phyloP scores from a whole-genome alignment of 2,888 invertebrate genomes.

The Eueremaeus valkanovi region DNA sequence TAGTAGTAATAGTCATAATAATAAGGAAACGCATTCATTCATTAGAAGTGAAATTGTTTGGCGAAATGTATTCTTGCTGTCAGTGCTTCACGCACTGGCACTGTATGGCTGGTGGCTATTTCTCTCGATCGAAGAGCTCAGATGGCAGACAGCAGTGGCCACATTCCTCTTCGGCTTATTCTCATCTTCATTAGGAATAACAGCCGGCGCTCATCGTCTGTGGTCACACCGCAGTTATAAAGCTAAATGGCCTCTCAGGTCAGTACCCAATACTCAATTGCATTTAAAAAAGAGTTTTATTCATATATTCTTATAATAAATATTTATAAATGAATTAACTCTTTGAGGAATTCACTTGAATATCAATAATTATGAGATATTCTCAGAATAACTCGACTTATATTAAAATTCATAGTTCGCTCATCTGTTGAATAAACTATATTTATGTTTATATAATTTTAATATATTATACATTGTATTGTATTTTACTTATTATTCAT shows the following conservation, averaged over 20 bases:
- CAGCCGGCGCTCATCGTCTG: constrained; percentile 88
- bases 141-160: constrained; percentile 52
- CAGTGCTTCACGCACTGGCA: constrained; percentile 45
- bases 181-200: constrained; percentile 74
- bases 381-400: no score
- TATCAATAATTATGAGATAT: no score
- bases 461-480: no score
- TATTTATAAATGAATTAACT: no score
- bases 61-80: constrained; percentile 47
- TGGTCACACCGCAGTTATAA: constrained; percentile 93
- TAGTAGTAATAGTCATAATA: not conserved
- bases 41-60: constrained; percentile 46
- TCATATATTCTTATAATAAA: no score
- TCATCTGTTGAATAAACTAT: no score
- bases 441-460: no score
- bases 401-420: no score
- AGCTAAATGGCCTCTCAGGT: constrained; percentile 70
- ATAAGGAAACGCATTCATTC: not conserved
- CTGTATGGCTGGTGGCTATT: constrained; percentile 46
- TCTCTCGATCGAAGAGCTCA: constrained; percentile 42
- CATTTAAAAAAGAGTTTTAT: no score
- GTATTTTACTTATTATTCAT: no score
- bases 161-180: constrained; percentile 62
- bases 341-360: no score
- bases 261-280: not conserved